Evolutionary conservation across 2,113 vertebrate species (phyloP).

Genomic region (pig (Sus scrofa)): DNA sequence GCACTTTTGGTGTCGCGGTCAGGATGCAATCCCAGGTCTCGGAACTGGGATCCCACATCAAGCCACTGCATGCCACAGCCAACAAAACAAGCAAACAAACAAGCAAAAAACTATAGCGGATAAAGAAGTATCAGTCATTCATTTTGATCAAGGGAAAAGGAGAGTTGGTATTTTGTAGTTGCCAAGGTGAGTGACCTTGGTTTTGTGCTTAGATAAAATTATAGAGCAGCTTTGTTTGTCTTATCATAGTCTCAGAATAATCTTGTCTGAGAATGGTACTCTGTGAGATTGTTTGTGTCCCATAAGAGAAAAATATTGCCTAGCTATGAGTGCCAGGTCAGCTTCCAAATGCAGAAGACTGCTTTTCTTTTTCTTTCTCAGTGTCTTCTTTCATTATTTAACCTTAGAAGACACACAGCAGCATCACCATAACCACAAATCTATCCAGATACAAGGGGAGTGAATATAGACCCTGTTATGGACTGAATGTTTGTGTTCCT

Average conservation of each 20-base stretch:
- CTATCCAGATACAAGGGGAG: too few species aligned
- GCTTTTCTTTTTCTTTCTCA: neutral
- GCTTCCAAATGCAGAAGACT: neutral
- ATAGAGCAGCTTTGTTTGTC: neutral
- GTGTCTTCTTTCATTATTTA: neutral
- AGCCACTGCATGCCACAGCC: too few species aligned
- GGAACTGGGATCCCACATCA: too few species aligned
- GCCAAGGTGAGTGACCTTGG: neutral
- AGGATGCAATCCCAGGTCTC: too few species aligned
- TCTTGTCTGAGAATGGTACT: neutral
- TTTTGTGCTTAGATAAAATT: neutral
- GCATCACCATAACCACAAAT: neutral
- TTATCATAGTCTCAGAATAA: neutral
- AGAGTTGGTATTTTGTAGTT: neutral
- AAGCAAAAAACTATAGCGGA: too few species aligned
- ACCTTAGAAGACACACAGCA: neutral
- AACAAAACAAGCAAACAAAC: too few species aligned
- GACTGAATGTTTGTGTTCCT: neutral
- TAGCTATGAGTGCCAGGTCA: neutral
- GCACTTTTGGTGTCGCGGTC: too few species aligned
- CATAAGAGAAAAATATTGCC: neutral
- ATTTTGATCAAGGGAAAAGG: neutral
- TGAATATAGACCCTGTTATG: neutral
- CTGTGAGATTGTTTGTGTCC: neutral
- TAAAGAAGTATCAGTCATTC: neutral